Evolutionary conservation across 23 tunicate genomes (phyloP).

Genomic region (Halocynthia aurantium): DNA sequence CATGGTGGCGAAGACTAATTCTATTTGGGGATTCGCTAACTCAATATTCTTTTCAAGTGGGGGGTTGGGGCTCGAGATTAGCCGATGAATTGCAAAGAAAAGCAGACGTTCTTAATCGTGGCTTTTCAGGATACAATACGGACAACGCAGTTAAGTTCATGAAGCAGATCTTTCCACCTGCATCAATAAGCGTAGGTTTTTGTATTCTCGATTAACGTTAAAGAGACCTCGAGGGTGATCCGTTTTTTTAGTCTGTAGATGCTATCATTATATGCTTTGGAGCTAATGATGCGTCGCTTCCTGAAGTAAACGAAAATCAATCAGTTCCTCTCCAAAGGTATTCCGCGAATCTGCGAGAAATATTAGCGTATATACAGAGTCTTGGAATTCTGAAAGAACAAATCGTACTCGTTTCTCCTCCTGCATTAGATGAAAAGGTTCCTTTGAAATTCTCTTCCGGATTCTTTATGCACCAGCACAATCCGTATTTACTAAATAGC

Average conservation of each 20-base stretch:
- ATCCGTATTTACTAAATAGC: no score
- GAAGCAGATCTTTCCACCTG: conserved; percentile 17
- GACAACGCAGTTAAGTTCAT: conserved; percentile 23
- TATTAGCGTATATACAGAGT: conserved; percentile 26
- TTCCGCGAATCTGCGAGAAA: conserved; percentile 29
- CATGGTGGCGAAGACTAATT: conserved; percentile 40
- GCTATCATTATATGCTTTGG: conserved; percentile 52
- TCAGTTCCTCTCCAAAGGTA: conserved; percentile 43
- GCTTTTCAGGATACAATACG: conserved; percentile 83
- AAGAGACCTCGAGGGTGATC: not conserved
- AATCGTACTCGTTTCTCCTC: conserved; percentile 49
- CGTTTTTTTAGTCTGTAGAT: conserved; percentile 31
- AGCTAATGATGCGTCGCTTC: conserved; percentile 50
- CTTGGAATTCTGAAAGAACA: conserved; percentile 26
- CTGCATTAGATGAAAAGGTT: conserved; percentile 61
- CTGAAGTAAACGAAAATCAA: conserved; percentile 16
- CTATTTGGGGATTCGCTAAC: conserved; percentile 78
- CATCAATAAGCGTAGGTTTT: not conserved
- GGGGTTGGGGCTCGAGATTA: conserved; percentile 53
- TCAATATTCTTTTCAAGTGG: conserved; percentile 43
- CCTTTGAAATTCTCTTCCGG: no score
- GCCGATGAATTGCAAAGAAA: conserved; percentile 47
- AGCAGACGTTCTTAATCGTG: conserved; percentile 74
- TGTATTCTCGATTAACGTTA: not conserved
- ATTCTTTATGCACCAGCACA: no score